phyloP scores from a whole-genome alignment of 2,888 invertebrate genomes.

The Noctuana brunneofusca region DNA sequence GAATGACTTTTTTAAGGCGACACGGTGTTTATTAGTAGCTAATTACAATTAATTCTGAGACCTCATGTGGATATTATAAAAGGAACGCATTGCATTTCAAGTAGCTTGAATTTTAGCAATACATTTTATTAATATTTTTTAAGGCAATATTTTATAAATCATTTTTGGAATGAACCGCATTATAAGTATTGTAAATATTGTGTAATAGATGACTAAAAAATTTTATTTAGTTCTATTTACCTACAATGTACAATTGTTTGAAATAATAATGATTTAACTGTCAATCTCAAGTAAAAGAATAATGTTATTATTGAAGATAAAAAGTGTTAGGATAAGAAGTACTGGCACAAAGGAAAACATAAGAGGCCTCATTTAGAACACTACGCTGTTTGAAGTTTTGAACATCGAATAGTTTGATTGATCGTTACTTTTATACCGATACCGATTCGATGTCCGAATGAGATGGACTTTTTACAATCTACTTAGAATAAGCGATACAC shows the following conservation, averaged over 20 bases:
- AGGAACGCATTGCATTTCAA: background rate
- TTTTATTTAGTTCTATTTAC: background rate
- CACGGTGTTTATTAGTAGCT: constrained; percentile 43
- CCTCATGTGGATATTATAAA: constrained; percentile 19
- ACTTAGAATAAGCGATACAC: constrained; percentile 77
- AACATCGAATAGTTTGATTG: constrained; percentile 76
- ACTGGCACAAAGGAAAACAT: constrained; percentile 17
- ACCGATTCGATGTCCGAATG: constrained; percentile 68
- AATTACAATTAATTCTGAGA: constrained; percentile 39
- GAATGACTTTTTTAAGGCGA: constrained; percentile 21
- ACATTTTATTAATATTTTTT: no score
- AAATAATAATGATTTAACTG: background rate
- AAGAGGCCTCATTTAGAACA: constrained; percentile 41
- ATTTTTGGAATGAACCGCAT: background rate
- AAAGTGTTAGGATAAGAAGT: constrained; percentile 6
- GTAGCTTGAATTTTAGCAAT: background rate
- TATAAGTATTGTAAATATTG: no score
- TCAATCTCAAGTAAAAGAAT: background rate
- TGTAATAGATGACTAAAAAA: background rate
- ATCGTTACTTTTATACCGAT: constrained; percentile 74
- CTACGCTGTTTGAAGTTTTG: constrained; percentile 71
- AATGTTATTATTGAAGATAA: constrained; percentile 1
- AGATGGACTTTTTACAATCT: constrained; percentile 68
- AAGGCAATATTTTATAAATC: no score
- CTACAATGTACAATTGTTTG: background rate